Evolutionary conservation across 2,797 vertebrate species (phyloP).

Genomic region (Hydrocynus forskahlii): DNA sequence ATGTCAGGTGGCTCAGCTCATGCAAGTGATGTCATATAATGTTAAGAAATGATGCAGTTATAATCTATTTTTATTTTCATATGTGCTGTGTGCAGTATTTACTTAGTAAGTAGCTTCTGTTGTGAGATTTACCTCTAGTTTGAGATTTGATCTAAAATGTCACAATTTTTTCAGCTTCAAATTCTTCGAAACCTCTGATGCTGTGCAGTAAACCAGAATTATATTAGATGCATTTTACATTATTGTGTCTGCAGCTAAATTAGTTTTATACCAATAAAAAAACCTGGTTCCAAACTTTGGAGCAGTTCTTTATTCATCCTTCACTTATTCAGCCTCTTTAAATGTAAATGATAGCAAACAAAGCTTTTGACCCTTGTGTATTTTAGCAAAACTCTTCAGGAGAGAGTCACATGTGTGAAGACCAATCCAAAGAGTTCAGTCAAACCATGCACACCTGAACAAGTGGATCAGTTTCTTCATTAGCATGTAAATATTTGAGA

Average conservation of each 20-base stretch:
- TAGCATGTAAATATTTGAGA: neutral
- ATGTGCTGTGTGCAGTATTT: too few relatives aligned
- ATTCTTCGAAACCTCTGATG: neutral
- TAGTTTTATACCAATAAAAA: neutral
- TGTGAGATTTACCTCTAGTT: too few relatives aligned
- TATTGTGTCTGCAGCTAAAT: too few relatives aligned
- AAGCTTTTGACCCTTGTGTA: neutral
- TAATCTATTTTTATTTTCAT: too few relatives aligned
- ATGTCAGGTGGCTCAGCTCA: too few relatives aligned
- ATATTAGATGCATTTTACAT: too few relatives aligned
- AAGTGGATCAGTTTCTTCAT: constrained; percentile 1
- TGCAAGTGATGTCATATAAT: too few relatives aligned
- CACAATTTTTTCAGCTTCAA: neutral
- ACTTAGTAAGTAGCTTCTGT: too few relatives aligned
- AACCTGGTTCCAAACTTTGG: neutral
- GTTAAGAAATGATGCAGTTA: too few relatives aligned
- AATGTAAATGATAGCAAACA: neutral
- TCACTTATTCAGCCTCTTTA: neutral
- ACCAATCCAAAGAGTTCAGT: neutral
- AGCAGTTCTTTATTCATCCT: neutral
- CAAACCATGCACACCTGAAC: constrained; percentile 16
- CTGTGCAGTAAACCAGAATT: neutral
- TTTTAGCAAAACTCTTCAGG: neutral
- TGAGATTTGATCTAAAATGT: neutral
- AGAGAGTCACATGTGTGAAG: neutral